Conservation (phyloP, 2,113 vertebrate genomes). For the Hemibagrus wyckioides region DNA sequence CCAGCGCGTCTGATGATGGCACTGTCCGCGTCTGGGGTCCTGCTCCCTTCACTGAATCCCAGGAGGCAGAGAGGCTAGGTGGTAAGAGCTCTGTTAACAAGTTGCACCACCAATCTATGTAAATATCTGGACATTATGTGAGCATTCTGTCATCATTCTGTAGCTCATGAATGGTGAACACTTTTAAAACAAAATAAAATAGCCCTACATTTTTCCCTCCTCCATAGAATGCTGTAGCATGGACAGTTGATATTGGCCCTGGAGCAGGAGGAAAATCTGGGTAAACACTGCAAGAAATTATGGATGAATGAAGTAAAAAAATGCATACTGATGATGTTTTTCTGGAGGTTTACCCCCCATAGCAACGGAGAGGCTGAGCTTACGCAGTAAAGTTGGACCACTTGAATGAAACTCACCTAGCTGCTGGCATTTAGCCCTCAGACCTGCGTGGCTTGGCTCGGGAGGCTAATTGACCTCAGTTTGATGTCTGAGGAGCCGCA, state of each 20-base stretch:
- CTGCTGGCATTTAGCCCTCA: slow-evolving; percentile 38
- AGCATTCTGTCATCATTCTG: slow-evolving; percentile 8
- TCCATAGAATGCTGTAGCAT: slow-evolving; percentile 93
- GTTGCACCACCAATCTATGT: not conserved
- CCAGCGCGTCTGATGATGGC: slow-evolving; percentile 95
- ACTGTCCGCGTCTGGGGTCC: slow-evolving; percentile 98
- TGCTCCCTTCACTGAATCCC: slow-evolving; percentile 88
- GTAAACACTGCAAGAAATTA: slow-evolving; percentile 51
- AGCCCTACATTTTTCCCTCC: slow-evolving; percentile 59
- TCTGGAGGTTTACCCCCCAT: slow-evolving; percentile 47
- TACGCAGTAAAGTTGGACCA: slow-evolving; percentile 27
- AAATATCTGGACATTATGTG: slow-evolving; percentile 3
- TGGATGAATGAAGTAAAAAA: slow-evolving; percentile 55
- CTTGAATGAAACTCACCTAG: slow-evolving; percentile 43
- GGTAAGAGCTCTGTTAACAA: slow-evolving; percentile 56
- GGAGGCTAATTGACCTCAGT: slow-evolving; percentile 41
- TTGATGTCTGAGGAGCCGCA: slow-evolving; percentile 53
- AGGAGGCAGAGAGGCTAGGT: slow-evolving; percentile 85
- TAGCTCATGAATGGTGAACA: slow-evolving; percentile 3
- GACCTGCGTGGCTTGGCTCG: slow-evolving; percentile 35
- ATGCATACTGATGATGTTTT: slow-evolving; percentile 45
- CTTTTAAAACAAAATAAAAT: slow-evolving; percentile 25
- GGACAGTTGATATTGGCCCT: slow-evolving; percentile 95
- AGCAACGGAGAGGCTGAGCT: slow-evolving; percentile 45
- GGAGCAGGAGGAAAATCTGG: slow-evolving; percentile 69